phyloP scores from a whole-genome alignment of 2,888 invertebrate species.

The Drosophila engyochracea region DNA sequence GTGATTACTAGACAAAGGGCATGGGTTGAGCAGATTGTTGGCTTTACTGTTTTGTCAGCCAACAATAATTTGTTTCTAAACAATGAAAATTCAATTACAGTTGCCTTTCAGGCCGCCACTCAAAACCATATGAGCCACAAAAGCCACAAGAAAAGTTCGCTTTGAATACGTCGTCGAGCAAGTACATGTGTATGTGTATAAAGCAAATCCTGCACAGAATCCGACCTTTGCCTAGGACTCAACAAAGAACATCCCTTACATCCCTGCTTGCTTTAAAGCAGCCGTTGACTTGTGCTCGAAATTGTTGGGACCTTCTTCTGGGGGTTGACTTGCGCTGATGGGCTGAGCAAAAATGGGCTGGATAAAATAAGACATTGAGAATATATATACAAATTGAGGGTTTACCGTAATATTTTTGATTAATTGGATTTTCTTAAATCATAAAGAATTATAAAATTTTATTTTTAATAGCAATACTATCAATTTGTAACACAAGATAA shows the following conservation, averaged over 20 bases:
- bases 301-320: neutral
- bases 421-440: neutral
- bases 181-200: conserved; percentile 10
- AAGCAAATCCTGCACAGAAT: conserved; percentile 27
- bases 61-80: conserved; percentile 75
- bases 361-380: neutral
- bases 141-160: conserved; percentile 56
- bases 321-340: conserved; percentile 1
- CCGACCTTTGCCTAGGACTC: conserved; percentile 29
- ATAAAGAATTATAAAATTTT: neutral
- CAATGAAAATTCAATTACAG: conserved; percentile 75
- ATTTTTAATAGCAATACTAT: neutral
- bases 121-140: conserved; percentile 58
- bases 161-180: conserved; percentile 33
- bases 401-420: neutral
- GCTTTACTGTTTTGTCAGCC: conserved; percentile 51
- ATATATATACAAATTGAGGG: neutral
- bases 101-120: conserved; percentile 43
- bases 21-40: conserved; percentile 40
- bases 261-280: conserved; percentile 2
- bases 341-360: conserved; percentile 3
- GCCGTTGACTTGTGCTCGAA: conserved; percentile 30
- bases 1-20: conserved; percentile 40
- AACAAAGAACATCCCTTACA: conserved; percentile 45
- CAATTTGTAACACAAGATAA: neutral